Conservation (phyloP, 2,113 vertebrate genomes). For the Paramisgurnus dabryanus region DNA sequence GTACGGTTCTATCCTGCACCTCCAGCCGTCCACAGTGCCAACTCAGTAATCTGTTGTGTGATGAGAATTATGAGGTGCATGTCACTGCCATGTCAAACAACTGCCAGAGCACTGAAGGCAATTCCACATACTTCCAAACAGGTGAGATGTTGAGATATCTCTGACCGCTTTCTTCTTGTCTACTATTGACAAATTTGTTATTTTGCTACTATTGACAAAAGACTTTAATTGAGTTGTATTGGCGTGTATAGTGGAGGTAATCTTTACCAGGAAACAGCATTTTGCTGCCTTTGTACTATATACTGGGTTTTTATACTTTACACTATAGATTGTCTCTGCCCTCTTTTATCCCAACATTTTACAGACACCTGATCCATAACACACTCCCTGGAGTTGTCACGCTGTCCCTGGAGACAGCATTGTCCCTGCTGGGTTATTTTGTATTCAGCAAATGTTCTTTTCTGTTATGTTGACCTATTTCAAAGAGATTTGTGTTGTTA, state of each 20-base stretch:
- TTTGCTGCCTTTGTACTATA: background rate
- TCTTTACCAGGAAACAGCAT: constrained; percentile 5
- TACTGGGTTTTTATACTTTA: background rate
- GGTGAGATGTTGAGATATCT: constrained; percentile 40
- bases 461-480: constrained; percentile 18
- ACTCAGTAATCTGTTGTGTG: constrained; percentile 62
- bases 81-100: constrained; percentile 62
- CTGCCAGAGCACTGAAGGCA: constrained; percentile 63
- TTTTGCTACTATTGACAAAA: too few species aligned
- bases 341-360: background rate
- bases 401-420: background rate
- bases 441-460: background rate
- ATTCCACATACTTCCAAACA: constrained; percentile 54
- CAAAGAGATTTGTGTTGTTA: background rate
- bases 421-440: background rate
- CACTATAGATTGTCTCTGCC: background rate
- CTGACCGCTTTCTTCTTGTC: background rate
- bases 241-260: background rate
- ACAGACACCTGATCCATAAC: background rate
- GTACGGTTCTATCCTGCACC: constrained; percentile 56
- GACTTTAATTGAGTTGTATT: background rate
- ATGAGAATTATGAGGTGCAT: constrained; percentile 55
- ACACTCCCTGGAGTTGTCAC: background rate
- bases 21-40: constrained; percentile 58
- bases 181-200: background rate